Evolutionary conservation across 1,140 invertebrate genomes (phyloP).

Genomic region (Microplitis demolitor): DNA sequence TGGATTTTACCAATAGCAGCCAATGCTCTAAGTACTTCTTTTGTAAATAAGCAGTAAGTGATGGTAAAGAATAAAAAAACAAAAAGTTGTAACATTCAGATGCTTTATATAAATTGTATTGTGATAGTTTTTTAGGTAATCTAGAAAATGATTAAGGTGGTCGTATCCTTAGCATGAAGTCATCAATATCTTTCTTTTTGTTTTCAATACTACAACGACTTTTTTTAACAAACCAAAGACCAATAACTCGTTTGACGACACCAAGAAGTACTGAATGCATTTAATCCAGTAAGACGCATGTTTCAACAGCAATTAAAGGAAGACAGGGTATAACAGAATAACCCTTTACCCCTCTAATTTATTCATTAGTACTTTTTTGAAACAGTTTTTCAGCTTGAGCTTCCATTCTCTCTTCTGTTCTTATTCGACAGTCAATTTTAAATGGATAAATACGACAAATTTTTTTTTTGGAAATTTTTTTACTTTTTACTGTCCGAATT

Average conservation of each 20-base stretch:
- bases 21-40: conserved; percentile 37
- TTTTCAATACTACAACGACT: conserved; percentile 21
- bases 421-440: neutral
- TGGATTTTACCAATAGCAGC: conserved; percentile 26
- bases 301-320: neutral
- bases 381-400: neutral
- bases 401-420: neutral
- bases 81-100: conserved; percentile 33
- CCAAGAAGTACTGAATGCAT: conserved; percentile 39
- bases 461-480: neutral
- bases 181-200: conserved; percentile 22
- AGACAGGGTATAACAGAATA: conserved; percentile 6
- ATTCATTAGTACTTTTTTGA: conserved; percentile 1
- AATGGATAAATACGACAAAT: neutral
- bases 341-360: conserved; percentile 32
- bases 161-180: conserved; percentile 22
- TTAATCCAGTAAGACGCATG: conserved; percentile 26
- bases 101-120: conserved; percentile 31
- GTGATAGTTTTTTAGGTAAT: conserved; percentile 18
- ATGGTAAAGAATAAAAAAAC: conserved; percentile 33
- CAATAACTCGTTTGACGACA: conserved; percentile 18
- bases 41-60: conserved; percentile 24
- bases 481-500: conserved; percentile 11
- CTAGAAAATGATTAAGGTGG: conserved; percentile 32
- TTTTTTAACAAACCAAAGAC: conserved; percentile 15